phyloP scores from a whole-genome alignment of 2,797 vertebrate genomes.

The Anguilla marmorata region DNA sequence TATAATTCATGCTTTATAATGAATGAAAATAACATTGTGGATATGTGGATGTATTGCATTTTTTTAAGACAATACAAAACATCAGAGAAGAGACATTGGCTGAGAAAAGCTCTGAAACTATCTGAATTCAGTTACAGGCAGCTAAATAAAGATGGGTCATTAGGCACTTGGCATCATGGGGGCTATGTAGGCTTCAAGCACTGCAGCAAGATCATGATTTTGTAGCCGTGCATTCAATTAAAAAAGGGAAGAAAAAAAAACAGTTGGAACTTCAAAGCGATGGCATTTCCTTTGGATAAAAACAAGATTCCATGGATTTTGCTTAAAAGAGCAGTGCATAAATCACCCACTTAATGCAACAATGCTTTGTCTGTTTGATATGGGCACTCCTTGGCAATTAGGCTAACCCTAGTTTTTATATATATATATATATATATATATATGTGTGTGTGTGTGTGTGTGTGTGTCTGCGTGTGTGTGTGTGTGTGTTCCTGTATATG shows the following conservation, averaged over 20 bases:
- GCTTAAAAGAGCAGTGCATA: constrained; percentile 26
- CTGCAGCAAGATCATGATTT: background rate
- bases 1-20: background rate
- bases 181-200: constrained; percentile 22
- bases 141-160: constrained; percentile 26
- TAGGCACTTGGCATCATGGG: constrained; percentile 15
- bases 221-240: constrained; percentile 35
- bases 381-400: constrained; percentile 26
- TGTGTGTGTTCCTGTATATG: background rate
- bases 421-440: background rate
- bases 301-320: constrained; percentile 38
- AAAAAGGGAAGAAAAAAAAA: constrained; percentile 27
- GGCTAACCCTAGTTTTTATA: constrained; percentile 12
- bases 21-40: constrained; percentile 1
- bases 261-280: constrained; percentile 30
- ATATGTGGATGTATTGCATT: constrained; percentile 6
- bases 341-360: constrained; percentile 34
- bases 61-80: background rate
- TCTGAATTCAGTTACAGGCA: constrained; percentile 28
- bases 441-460: too few relatives aligned
- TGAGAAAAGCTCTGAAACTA: constrained; percentile 15
- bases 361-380: constrained; percentile 28
- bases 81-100: constrained; percentile 1
- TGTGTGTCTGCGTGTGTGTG: background rate
- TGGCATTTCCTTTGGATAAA: constrained; percentile 30